Evolutionary conservation across 1,140 invertebrate genomes (phyloP).

Genomic region (Mylabris phalerata): DNA sequence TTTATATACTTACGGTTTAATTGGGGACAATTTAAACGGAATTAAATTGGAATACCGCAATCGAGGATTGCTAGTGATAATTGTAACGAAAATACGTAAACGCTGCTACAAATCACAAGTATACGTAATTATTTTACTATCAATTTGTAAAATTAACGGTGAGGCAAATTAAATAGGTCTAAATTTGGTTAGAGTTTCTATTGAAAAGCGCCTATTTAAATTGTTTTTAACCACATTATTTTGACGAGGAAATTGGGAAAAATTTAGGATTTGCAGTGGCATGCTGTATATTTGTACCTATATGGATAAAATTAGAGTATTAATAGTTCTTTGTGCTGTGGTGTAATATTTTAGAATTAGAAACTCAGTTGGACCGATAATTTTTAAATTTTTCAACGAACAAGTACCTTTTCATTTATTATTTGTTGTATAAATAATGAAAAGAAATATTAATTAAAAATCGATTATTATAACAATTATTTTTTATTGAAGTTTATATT

Average conservation of each 20-base stretch:
- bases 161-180: slow-evolving; percentile 29
- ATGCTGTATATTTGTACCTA: slow-evolving; percentile 44
- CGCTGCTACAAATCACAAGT: slow-evolving; percentile 36
- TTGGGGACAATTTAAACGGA: slow-evolving; percentile 6
- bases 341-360: slow-evolving; percentile 42
- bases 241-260: background rate
- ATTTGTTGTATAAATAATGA: slow-evolving; percentile 30
- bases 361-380: slow-evolving; percentile 28
- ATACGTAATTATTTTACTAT: slow-evolving; percentile 37
- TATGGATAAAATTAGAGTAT: slow-evolving; percentile 40
- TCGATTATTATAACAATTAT: slow-evolving; percentile 25
- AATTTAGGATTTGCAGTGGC: slow-evolving; percentile 30
- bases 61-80: slow-evolving; percentile 30
- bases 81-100: slow-evolving; percentile 38
- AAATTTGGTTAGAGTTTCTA: background rate
- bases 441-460: slow-evolving; percentile 29
- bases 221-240: slow-evolving; percentile 24
- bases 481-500: slow-evolving; percentile 28
- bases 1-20: slow-evolving; percentile 35
- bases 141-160: slow-evolving; percentile 21
- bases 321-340: slow-evolving; percentile 44
- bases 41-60: slow-evolving; percentile 6
- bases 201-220: slow-evolving; percentile 20
- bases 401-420: slow-evolving; percentile 10
- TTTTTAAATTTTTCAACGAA: slow-evolving; percentile 20